Conservation (phyloP, 2,888 invertebrate species). For the Drosophila parthenogenetica region DNA sequence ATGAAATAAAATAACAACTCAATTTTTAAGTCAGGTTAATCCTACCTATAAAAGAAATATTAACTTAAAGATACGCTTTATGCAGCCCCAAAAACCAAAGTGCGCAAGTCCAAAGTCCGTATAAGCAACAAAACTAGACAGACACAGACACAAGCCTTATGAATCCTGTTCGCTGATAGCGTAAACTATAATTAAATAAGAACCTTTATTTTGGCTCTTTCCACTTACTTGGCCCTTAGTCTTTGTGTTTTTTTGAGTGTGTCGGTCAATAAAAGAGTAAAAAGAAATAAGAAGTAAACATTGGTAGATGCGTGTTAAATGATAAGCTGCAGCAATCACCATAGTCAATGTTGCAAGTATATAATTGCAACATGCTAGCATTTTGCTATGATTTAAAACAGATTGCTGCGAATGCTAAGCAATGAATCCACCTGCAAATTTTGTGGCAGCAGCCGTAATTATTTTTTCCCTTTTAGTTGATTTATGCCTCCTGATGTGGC, state of each 20-base stretch:
- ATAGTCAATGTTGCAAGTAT: constrained; percentile 44
- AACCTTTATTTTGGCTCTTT: constrained; percentile 28
- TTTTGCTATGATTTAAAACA: constrained; percentile 74
- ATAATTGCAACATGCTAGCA: constrained; percentile 71
- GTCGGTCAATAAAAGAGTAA: constrained; percentile 18
- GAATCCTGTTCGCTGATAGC: constrained; percentile 65
- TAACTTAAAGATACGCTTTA: constrained; percentile 68
- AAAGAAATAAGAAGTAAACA: constrained; percentile 55
- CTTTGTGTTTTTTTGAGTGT: constrained; percentile 48
- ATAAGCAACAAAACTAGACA: constrained; percentile 31
- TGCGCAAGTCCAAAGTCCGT: constrained; percentile 52
- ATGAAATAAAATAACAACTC: constrained; percentile 27
- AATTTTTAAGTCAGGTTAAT: constrained; percentile 47
- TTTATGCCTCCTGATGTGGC: constrained; percentile 72
- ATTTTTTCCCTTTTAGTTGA: constrained; percentile 75
- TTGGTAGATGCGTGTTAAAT: constrained; percentile 74
- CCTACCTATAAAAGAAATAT: constrained; percentile 63
- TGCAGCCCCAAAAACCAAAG: constrained; percentile 37
- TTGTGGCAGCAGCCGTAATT: constrained; percentile 77
- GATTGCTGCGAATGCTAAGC: constrained; percentile 29
- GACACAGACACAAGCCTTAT: constrained; percentile 25
- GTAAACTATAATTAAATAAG: constrained; percentile 66
- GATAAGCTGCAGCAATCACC: constrained; percentile 59
- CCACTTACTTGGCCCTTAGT: constrained; percentile 18
- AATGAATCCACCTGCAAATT: constrained; percentile 80